phyloP scores from a whole-genome alignment of 1,140 invertebrate genomes.

The Steinernema feltiae region DNA sequence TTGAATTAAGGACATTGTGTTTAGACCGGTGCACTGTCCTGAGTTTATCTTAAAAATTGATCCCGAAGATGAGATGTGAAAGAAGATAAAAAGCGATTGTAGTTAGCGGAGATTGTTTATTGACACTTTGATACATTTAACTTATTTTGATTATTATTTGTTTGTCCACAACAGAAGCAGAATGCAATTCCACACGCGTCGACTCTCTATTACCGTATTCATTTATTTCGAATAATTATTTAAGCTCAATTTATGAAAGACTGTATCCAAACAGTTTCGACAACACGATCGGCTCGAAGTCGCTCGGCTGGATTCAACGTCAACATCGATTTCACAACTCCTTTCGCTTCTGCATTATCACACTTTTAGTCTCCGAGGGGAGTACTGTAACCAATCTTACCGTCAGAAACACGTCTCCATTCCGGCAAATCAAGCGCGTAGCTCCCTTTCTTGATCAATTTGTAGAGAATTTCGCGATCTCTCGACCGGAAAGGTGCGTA shows the following conservation, averaged over 20 bases:
- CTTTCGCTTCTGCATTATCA: conserved; percentile 19
- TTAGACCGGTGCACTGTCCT: too few relatives aligned
- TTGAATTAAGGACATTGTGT: too few relatives aligned
- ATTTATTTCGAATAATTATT: too few relatives aligned
- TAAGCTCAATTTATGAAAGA: conserved; percentile 10
- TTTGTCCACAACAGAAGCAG: too few relatives aligned
- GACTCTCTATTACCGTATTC: too few relatives aligned
- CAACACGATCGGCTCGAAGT: conserved; percentile 22
- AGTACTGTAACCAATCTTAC: conserved; percentile 3
- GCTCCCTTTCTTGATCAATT: not conserved
- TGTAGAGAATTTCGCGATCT: not conserved
- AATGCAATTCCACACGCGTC: too few relatives aligned
- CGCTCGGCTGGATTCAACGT: conserved; percentile 24
- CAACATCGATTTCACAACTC: conserved; percentile 16
- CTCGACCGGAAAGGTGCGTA: not conserved
- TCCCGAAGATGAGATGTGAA: too few relatives aligned
- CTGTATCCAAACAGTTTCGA: conserved; percentile 25
- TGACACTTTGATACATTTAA: too few relatives aligned
- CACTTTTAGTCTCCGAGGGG: conserved; percentile 9
- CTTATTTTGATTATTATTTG: too few relatives aligned
- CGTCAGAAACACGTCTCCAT: not conserved
- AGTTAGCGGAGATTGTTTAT: too few relatives aligned
- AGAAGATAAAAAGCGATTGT: too few relatives aligned
- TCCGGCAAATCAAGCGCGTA: not conserved
- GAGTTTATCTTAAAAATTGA: too few relatives aligned